Evolutionary conservation across 2,888 invertebrate species (phyloP).

Genomic region (Metopia argyrocephala): DNA sequence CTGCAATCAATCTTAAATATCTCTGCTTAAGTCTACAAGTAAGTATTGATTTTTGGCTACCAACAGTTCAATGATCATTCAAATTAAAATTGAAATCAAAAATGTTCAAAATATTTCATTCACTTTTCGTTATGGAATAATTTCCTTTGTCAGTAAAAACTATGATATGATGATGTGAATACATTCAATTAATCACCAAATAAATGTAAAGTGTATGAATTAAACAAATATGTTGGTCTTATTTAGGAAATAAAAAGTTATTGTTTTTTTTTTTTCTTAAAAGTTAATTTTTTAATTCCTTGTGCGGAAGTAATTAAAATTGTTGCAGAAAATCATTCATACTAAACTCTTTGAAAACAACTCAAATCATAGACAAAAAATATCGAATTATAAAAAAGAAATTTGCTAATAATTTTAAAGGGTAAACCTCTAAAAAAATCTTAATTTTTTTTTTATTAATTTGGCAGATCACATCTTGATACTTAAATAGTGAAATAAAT

Average conservation of each 20-base stretch:
- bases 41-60: not conserved
- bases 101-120: not conserved
- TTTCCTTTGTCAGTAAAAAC: not conserved
- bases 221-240: not conserved
- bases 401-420: too few relatives aligned
- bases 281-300: not conserved
- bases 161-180: not conserved
- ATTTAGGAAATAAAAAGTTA: too few relatives aligned
- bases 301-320: constrained; percentile 51
- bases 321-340: constrained; percentile 15
- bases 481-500: too few relatives aligned
- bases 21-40: not conserved
- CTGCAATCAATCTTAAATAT: not conserved
- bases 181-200: not conserved
- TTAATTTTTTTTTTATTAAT: too few relatives aligned
- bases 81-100: not conserved
- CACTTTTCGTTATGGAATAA: not conserved
- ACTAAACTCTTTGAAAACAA: not conserved
- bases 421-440: too few relatives aligned
- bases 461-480: too few relatives aligned
- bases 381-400: not conserved
- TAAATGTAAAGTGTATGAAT: not conserved
- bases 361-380: not conserved
- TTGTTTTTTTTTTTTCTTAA: too few relatives aligned
- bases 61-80: not conserved